Evolutionary conservation across 2,797 vertebrate genomes (phyloP).

Genomic region (Gymnoscopelus braueri): DNA sequence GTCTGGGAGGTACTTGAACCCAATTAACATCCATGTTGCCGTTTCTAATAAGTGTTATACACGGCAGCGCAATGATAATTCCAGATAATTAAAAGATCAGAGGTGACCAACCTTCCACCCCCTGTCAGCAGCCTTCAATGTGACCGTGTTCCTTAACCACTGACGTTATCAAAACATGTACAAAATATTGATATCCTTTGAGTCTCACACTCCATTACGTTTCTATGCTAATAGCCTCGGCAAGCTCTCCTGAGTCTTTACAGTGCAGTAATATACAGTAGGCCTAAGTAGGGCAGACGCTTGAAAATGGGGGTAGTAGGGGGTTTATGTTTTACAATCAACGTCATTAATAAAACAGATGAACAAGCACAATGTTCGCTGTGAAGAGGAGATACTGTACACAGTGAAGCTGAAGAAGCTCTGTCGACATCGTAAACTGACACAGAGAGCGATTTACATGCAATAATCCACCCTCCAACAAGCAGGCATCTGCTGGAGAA

Average conservation of each 20-base stretch:
- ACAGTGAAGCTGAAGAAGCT: conserved; percentile 3
- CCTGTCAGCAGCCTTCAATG: background rate
- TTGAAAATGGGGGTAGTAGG: background rate
- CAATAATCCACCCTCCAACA: conserved; percentile 20
- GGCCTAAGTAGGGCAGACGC: background rate
- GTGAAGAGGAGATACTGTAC: conserved; percentile 3
- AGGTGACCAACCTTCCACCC: conserved; percentile 34
- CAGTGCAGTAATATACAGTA: background rate
- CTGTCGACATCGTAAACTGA: conserved; percentile 23
- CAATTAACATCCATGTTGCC: conserved; percentile 36
- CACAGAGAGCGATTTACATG: conserved; percentile 34
- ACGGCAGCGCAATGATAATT: conserved; percentile 53
- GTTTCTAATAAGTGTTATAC: conserved; percentile 43
- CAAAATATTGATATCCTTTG: background rate
- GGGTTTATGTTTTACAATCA: conserved; percentile 8
- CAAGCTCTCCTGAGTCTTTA: background rate
- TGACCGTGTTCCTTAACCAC: conserved; percentile 3
- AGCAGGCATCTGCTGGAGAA: conserved; percentile 22
- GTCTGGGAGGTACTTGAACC: conserved; percentile 43
- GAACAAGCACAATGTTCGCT: conserved; percentile 24
- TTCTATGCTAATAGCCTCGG: background rate
- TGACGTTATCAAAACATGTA: background rate
- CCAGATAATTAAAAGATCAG: conserved; percentile 57
- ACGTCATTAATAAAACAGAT: conserved; percentile 7
- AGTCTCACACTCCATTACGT: background rate